Evolutionary conservation across 2,797 vertebrate species (phyloP), one percentile per base, ranked within the genome.

Genomic region (Ctenochaetus hawaiiensis): DNA sequence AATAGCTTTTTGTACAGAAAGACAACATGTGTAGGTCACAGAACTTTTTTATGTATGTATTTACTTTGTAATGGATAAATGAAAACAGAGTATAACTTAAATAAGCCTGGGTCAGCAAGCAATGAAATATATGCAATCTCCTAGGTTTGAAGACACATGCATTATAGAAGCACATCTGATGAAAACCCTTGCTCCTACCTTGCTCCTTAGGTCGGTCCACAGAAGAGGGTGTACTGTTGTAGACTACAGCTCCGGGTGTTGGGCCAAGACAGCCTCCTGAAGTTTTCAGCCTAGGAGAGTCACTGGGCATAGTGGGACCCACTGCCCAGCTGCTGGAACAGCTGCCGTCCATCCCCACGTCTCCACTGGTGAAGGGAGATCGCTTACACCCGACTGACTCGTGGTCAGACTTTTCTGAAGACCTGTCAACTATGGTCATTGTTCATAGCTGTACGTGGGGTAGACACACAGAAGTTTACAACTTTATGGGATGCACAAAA

Each of bases 351-450:
- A 98, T 98, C 80, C 90, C 89, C 67, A 81, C 84, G 91, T 97
- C 97, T 95, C 96, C 97, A 82, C 96, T 95, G 85, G 95, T 91
- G 89, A 96, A 95, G 87, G 96, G 94, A 70, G 96, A 95, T 91
- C 96, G 95, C 90, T 85, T 97, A 86, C 93, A 96, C 95, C 92
- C 96, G 90, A 93, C 96, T 96, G 96, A 87, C 92, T 97, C 95
- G 82, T 95, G 94, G 92, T 96, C 97, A 95, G 97, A 96, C 92
- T 97, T 96, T 92, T 98, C 97, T 91, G 95, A 95, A 87, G 95
- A 91, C 94, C 97, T 97, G 96, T 99, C 97, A 97, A 97, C 97
- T 97, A 98, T 98, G 94, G 97, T 99, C 98, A 99, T 99, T 96
- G 96, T 98, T 99, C 96, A 98, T 96, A 94, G 96, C 98, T 99